Conservation (phyloP, 1,140 invertebrate genomes). For the Fopius arisanus region DNA sequence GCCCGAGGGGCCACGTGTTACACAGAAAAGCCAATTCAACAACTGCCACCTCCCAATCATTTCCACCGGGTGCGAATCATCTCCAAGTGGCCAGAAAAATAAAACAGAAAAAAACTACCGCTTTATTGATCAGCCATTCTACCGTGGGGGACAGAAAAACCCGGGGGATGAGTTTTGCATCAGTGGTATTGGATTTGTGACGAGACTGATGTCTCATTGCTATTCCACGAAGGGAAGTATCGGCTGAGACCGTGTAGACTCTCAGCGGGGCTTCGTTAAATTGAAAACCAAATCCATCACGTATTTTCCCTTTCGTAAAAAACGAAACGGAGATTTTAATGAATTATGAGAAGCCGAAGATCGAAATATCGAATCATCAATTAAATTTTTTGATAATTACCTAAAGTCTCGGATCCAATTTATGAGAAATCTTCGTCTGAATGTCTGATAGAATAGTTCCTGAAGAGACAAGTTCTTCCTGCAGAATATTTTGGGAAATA, state of each 20-base stretch:
- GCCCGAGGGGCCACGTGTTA: not conserved
- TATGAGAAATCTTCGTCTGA: no score
- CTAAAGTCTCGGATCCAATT: no score
- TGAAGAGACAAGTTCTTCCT: no score
- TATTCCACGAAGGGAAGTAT: conserved; percentile 52
- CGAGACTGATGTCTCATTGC: conserved; percentile 54
- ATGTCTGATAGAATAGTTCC: no score
- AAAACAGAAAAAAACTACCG: not conserved
- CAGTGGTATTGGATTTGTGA: conserved; percentile 4
- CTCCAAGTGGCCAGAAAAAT: not conserved
- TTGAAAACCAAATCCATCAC: conserved; percentile 65
- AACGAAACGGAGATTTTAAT: conserved; percentile 62
- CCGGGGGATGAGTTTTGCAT: not conserved
- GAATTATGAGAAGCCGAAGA: conserved; percentile 59
- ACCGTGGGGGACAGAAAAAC: not conserved
- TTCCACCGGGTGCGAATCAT: no score
- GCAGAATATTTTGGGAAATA: no score
- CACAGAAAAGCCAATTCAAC: not conserved
- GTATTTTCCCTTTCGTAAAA: conserved; percentile 45
- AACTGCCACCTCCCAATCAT: not conserved
- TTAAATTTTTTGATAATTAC: not conserved
- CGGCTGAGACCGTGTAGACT: conserved; percentile 12
- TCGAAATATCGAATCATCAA: conserved; percentile 54
- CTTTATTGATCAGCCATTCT: not conserved
- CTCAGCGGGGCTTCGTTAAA: conserved; percentile 59